Evolutionary conservation across 2,888 invertebrate species (phyloP).

Genomic region (Temnothorax ravouxi): DNA sequence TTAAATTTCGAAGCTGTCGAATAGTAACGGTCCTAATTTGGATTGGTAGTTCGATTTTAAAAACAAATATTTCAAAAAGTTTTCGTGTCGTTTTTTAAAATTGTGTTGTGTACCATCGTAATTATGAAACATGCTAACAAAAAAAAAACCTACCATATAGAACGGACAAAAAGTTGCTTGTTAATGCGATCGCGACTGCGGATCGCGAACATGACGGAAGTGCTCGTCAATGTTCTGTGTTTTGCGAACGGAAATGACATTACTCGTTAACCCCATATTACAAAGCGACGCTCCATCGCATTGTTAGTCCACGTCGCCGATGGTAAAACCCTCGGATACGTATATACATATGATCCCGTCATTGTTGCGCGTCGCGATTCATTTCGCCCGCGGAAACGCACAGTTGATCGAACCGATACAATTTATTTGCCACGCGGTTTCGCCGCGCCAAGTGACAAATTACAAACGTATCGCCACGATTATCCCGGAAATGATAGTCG

Average conservation of each 20-base stretch:
- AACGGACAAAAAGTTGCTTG: constrained; percentile 31
- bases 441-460: constrained; percentile 48
- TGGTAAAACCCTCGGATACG: constrained; percentile 41
- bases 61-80: background rate
- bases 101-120: background rate
- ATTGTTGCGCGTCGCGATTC: constrained; percentile 50
- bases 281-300: constrained; percentile 46
- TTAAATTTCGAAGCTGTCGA: too few relatives aligned
- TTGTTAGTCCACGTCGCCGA: constrained; percentile 42
- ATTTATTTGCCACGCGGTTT: constrained; percentile 47
- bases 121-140: constrained; percentile 4
- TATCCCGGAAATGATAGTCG: constrained; percentile 19
- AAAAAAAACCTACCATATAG: background rate
- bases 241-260: constrained; percentile 49
- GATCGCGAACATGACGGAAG: constrained; percentile 8
- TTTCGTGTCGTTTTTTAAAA: background rate
- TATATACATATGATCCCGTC: constrained; percentile 31
- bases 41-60: background rate
- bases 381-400: constrained; percentile 49
- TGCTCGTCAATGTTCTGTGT: constrained; percentile 35
- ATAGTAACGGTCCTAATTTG: too few relatives aligned
- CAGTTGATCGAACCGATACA: constrained; percentile 56
- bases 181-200: constrained; percentile 26
- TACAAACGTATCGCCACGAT: constrained; percentile 39
- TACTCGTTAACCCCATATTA: constrained; percentile 54